Evolutionary conservation across 2,888 invertebrate genomes (phyloP).

Genomic region (Drosophila kanekoi): DNA sequence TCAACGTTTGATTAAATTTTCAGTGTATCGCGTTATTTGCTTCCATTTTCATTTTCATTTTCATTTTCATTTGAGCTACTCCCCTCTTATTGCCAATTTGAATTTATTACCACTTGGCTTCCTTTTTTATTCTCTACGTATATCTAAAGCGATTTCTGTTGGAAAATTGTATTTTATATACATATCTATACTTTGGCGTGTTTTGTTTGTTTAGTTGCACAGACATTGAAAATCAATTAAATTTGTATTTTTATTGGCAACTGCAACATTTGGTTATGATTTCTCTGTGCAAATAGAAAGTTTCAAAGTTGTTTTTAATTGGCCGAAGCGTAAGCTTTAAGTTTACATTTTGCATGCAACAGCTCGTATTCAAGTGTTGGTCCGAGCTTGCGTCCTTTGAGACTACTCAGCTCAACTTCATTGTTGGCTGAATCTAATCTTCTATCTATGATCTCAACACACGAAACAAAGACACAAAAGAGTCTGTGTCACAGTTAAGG

Average conservation of each 20-base stretch:
- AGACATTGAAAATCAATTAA: constrained; percentile 61
- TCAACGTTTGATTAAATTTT: constrained; percentile 64
- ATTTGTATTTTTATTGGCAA: constrained; percentile 33
- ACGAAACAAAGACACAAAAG: constrained; percentile 46
- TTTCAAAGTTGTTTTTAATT: constrained; percentile 12
- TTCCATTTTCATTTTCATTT: constrained; percentile 14
- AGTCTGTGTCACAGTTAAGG: constrained; percentile 62
- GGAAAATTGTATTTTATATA: not conserved
- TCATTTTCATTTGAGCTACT: constrained; percentile 11
- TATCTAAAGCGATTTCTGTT: constrained; percentile 3
- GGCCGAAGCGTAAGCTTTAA: not conserved
- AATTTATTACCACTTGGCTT: constrained; percentile 37
- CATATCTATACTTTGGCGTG: not conserved
- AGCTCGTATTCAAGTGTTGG: not conserved
- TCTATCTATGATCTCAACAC: constrained; percentile 56
- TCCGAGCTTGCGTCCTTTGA: constrained; percentile 5
- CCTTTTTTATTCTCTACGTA: not conserved
- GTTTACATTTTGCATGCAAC: not conserved
- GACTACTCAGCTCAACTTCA: constrained; percentile 17
- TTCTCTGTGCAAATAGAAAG: not conserved
- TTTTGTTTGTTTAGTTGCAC: constrained; percentile 1
- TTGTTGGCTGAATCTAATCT: constrained; percentile 46
- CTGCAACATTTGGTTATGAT: constrained; percentile 1
- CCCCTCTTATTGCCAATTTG: constrained; percentile 12
- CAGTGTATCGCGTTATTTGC: constrained; percentile 6